Conservation (phyloP, 2,888 invertebrate genomes). For the Norana najaformis region DNA sequence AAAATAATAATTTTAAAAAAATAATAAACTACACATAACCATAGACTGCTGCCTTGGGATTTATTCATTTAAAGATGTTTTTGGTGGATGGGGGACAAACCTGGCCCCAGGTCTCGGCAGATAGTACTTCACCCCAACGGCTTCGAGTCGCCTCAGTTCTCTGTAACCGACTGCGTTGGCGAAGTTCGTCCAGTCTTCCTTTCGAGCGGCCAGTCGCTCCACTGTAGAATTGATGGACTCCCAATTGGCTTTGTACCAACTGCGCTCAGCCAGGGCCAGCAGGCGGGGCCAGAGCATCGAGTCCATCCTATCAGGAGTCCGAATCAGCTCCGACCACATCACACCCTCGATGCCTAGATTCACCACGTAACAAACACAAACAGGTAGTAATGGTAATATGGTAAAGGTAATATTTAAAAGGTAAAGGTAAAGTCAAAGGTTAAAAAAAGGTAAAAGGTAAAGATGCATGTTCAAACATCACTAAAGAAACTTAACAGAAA, state of each 20-base stretch:
- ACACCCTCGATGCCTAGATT: slow-evolving; percentile 42
- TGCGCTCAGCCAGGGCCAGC: slow-evolving; percentile 46
- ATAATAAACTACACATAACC: no score
- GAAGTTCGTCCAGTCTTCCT: slow-evolving; percentile 54
- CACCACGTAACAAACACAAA: background rate
- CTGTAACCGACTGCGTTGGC: slow-evolving; percentile 52
- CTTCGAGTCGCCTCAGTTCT: slow-evolving; percentile 54
- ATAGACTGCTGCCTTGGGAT: no score
- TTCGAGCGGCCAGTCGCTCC: slow-evolving; percentile 36
- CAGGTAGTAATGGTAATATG: background rate
- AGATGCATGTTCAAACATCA: no score
- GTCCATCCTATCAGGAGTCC: slow-evolving; percentile 40
- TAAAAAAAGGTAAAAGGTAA: background rate
- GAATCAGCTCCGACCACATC: slow-evolving; percentile 45
- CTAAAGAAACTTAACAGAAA: no score
- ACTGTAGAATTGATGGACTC: slow-evolving; percentile 47
- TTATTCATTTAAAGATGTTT: no score
- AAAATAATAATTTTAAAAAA: no score
- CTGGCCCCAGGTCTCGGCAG: slow-evolving; percentile 57
- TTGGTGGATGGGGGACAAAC: slow-evolving; percentile 43
- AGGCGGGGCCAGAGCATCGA: slow-evolving; percentile 45
- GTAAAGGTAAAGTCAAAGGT: no score
- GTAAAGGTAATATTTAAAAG: no score
- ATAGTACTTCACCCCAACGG: slow-evolving; percentile 50
- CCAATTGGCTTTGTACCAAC: slow-evolving; percentile 50